Conservation (phyloP, 2,888 invertebrate genomes). For the Diarsia dahlii region DNA sequence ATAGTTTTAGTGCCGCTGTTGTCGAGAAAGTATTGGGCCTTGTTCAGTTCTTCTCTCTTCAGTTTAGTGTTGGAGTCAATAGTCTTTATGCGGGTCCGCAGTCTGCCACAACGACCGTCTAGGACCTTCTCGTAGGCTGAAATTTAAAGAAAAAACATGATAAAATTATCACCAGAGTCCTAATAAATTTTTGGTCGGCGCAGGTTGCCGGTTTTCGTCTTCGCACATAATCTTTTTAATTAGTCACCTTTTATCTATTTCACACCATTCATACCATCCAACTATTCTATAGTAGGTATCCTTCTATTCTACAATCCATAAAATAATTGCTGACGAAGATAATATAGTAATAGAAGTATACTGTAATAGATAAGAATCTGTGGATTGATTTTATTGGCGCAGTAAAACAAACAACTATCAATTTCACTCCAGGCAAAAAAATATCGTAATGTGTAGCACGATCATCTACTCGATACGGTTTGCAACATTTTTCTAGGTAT, state of each 20-base stretch:
- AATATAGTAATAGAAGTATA: not conserved
- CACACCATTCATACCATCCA: not conserved
- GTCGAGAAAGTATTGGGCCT: conserved; percentile 83
- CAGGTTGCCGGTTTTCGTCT: not conserved
- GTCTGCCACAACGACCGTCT: conserved; percentile 84
- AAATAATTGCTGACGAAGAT: not conserved
- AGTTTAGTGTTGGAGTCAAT: conserved; percentile 80
- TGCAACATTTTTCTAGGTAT: conserved; percentile 20
- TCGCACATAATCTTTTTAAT: not conserved
- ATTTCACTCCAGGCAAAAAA: not conserved
- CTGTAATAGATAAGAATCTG: not conserved
- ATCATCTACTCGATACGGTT: not conserved
- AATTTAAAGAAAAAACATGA: conserved; percentile 60
- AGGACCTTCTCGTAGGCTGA: conserved; percentile 84
- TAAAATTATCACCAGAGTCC: not conserved
- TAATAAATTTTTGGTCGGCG: not conserved
- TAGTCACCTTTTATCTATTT: not conserved
- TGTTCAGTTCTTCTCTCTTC: conserved; percentile 82
- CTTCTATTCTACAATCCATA: not conserved
- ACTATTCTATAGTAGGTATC: not conserved
- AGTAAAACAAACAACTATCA: not conserved
- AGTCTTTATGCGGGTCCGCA: conserved; percentile 85
- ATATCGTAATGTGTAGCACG: not conserved
- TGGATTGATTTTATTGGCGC: not conserved
- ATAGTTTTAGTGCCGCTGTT: conserved; percentile 76